Evolutionary conservation across 2,113 vertebrate genomes (phyloP).

Genomic region (Falco punctatus): DNA sequence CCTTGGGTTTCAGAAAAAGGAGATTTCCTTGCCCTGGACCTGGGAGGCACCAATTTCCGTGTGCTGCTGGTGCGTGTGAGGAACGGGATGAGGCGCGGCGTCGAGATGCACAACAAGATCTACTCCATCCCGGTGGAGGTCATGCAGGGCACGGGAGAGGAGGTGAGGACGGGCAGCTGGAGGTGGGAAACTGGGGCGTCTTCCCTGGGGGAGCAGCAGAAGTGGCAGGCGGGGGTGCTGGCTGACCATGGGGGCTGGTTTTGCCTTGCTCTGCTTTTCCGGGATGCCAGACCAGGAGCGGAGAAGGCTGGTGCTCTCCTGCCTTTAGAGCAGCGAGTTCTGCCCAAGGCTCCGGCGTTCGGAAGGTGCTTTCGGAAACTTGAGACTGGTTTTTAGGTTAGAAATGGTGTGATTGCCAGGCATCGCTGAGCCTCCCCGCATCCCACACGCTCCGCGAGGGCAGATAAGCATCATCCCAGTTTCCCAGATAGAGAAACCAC

Average conservation of each 20-base stretch:
- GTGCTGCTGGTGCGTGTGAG: constrained; percentile 90
- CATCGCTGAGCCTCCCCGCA: background rate
- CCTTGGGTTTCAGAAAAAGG: constrained; percentile 84
- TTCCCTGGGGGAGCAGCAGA: background rate
- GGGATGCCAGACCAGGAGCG: background rate
- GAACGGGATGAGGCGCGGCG: constrained; percentile 80
- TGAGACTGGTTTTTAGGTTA: background rate
- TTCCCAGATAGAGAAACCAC: background rate
- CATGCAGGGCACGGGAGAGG: constrained; percentile 93
- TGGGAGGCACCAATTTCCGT: constrained; percentile 95
- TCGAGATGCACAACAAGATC: constrained; percentile 98
- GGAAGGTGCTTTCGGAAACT: background rate
- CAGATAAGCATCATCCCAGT: background rate
- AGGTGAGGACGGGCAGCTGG: constrained; percentile 74
- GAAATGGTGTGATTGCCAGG: background rate
- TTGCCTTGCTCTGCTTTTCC: background rate
- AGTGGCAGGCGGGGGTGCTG: background rate
- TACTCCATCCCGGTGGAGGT: constrained; percentile 90
- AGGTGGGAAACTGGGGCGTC: background rate
- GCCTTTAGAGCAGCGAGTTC: background rate
- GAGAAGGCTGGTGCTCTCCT: background rate
- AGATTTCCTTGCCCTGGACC: constrained; percentile 93
- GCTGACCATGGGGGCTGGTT: background rate
- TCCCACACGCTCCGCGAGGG: background rate
- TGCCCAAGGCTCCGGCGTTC: background rate